Conservation (phyloP, 2,888 invertebrate species). For the Hemicrepidius hirtus region DNA sequence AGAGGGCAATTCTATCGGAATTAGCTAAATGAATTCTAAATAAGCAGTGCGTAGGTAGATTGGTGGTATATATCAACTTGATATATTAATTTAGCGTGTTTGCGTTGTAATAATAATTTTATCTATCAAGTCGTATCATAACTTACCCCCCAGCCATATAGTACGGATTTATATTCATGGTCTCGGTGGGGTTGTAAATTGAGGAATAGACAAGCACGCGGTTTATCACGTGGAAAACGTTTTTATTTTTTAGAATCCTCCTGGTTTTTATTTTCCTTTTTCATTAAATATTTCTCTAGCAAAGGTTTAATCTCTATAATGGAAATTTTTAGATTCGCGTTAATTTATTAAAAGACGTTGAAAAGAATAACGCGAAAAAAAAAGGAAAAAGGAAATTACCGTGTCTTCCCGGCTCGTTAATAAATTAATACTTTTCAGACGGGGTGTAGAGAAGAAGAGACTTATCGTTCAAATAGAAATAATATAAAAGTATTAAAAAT, state of each 20-base stretch:
- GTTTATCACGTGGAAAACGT: conserved; percentile 38
- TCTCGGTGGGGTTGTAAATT: conserved; percentile 36
- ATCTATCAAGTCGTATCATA: conserved; percentile 45
- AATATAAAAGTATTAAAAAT: conserved; percentile 60
- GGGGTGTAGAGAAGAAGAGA: neutral
- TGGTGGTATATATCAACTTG: conserved; percentile 44
- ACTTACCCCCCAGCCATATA: conserved; percentile 24
- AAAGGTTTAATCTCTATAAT: conserved; percentile 9
- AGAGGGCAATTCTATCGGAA: conserved; percentile 49
- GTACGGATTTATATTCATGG: conserved; percentile 36
- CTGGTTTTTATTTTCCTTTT: no score
- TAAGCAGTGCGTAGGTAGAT: conserved; percentile 55
- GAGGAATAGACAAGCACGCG: conserved; percentile 34
- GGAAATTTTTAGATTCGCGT: neutral
- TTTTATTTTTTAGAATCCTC: conserved; percentile 16
- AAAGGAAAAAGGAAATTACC: conserved; percentile 23
- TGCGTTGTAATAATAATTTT: conserved; percentile 45
- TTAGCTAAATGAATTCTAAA: conserved; percentile 56
- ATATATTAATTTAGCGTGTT: conserved; percentile 48
- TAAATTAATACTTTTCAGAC: conserved; percentile 34
- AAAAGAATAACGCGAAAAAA: neutral
- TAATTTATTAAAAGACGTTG: conserved; percentile 17
- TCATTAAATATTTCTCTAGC: no score
- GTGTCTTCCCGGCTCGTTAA: conserved; percentile 37
- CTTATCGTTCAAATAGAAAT: conserved; percentile 41